Conservation (phyloP, 2,888 invertebrate species). For the Chrysina gloriosa region DNA sequence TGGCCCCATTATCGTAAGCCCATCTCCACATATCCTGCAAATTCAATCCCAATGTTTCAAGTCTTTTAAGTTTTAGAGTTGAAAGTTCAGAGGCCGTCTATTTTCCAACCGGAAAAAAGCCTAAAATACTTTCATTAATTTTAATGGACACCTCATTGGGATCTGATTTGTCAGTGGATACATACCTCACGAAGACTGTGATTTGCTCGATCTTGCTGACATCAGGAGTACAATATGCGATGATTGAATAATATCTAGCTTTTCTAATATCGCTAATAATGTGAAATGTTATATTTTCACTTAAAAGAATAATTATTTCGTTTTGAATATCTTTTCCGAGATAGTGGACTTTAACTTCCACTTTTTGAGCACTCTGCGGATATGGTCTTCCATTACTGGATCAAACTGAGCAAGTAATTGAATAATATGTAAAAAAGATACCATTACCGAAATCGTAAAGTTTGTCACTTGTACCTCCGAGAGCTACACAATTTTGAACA, state of each 20-base stretch:
- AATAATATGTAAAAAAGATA: conserved; percentile 33
- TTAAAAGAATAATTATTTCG: conserved; percentile 39
- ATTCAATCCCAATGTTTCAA: conserved; percentile 43
- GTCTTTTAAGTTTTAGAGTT: conserved; percentile 50
- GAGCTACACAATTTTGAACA: conserved; percentile 38
- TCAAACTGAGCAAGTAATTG: conserved; percentile 37
- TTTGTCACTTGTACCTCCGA: conserved; percentile 40
- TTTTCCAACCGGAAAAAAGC: conserved; percentile 40
- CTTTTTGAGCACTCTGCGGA: conserved; percentile 38
- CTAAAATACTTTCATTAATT: conserved; percentile 40
- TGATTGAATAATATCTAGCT: conserved; percentile 18
- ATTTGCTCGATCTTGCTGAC: conserved; percentile 42
- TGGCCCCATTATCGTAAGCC: conserved; percentile 50
- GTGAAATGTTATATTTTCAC: conserved; percentile 28
- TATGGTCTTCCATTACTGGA: conserved; percentile 29
- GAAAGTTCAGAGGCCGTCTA: conserved; percentile 41
- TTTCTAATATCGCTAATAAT: conserved; percentile 39
- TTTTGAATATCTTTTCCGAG: conserved; percentile 42
- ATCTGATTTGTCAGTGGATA: conserved; percentile 38
- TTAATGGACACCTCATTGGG: conserved; percentile 35
- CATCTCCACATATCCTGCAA: conserved; percentile 43
- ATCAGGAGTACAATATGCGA: conserved; percentile 38
- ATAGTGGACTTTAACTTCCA: conserved; percentile 43
- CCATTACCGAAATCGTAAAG: conserved; percentile 30
- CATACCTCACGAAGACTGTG: conserved; percentile 47